Evolutionary conservation across 1,140 invertebrate genomes (phyloP).

Genomic region (Drosophila elegans): DNA sequence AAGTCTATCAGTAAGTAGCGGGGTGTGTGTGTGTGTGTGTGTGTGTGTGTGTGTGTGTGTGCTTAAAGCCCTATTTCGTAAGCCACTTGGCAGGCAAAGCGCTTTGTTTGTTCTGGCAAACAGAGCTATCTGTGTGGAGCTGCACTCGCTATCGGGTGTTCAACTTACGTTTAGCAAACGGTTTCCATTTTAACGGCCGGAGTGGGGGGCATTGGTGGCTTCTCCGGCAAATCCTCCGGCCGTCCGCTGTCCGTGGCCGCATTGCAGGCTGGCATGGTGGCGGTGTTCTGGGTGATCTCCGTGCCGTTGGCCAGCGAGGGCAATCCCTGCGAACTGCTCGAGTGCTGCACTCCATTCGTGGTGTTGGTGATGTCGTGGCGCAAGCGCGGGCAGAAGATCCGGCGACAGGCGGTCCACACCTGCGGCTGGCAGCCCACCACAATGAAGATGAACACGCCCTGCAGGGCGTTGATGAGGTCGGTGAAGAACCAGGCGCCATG

Average conservation of each 20-base stretch:
- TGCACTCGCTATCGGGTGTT: conserved; percentile 27
- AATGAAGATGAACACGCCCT: conserved; percentile 95
- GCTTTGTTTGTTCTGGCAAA: conserved; percentile 16
- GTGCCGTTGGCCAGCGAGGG: conserved; percentile 89
- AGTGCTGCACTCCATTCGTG: conserved; percentile 87
- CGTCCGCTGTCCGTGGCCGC: conserved; percentile 22
- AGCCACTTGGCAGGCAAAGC: conserved; percentile 16
- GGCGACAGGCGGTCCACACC: conserved; percentile 89
- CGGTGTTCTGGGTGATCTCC: conserved; percentile 89
- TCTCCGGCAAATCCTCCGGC: conserved; percentile 13
- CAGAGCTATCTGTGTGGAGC: not conserved
- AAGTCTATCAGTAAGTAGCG: conserved; percentile 7
- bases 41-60: not conserved
- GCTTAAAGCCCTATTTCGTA: conserved; percentile 11
- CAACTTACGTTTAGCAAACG: conserved; percentile 40
- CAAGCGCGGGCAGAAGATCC: conserved; percentile 87
- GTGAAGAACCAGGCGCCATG: conserved; percentile 92
- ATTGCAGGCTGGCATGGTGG: conserved; percentile 85
- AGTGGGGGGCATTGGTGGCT: not conserved
- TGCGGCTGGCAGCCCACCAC: conserved; percentile 95
- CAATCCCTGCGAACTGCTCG: conserved; percentile 90
- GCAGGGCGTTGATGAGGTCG: conserved; percentile 92
- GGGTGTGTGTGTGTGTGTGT: too few relatives aligned
- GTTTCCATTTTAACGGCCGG: conserved; percentile 27
- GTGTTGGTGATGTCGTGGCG: conserved; percentile 86